Percentiles rank a stretch among this genome's conserved stretches.
phyloP scores from a whole-genome alignment of 2,797 vertebrate species.

The Chrosomus eos region DNA sequence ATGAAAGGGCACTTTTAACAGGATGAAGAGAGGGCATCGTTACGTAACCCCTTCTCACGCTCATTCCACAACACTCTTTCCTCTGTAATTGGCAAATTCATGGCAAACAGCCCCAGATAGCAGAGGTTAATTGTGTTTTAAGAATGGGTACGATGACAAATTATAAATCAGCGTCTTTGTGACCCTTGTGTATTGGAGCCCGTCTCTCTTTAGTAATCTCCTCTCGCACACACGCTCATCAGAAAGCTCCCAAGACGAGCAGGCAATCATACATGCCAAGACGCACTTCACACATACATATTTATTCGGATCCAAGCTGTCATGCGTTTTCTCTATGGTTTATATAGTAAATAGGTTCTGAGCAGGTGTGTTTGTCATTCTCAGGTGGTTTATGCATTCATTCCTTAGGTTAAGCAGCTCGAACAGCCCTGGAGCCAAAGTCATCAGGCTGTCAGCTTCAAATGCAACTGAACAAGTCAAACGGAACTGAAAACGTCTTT shows the following conservation, averaged over 20 bases:
- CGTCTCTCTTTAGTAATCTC: slow-evolving; percentile 46
- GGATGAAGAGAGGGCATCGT: background rate
- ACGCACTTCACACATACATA: background rate
- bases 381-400: background rate
- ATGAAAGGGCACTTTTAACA: slow-evolving; percentile 22
- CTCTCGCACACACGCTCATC: background rate
- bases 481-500: slow-evolving; percentile 17
- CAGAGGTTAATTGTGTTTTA: slow-evolving; percentile 60
- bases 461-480: slow-evolving; percentile 24
- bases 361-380: slow-evolving; percentile 8
- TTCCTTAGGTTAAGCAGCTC: slow-evolving; percentile 20
- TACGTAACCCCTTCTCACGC: background rate
- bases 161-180: slow-evolving; percentile 43
- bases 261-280: background rate
- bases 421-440: slow-evolving; percentile 23
- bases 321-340: background rate
- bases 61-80: slow-evolving; percentile 24
- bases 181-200: slow-evolving; percentile 27
- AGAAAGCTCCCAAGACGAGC: background rate
- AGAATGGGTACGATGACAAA: slow-evolving; percentile 45
- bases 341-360: slow-evolving; percentile 1
- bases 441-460: slow-evolving; percentile 29
- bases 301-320: background rate
- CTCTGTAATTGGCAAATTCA: slow-evolving; percentile 53
- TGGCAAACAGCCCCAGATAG: slow-evolving; percentile 45